A percentile compares a stretch with the other conserved stretches of the same genome.
Conservation (phyloP, 2,888 invertebrate species). For the Brachypalpus laphriformis region DNA sequence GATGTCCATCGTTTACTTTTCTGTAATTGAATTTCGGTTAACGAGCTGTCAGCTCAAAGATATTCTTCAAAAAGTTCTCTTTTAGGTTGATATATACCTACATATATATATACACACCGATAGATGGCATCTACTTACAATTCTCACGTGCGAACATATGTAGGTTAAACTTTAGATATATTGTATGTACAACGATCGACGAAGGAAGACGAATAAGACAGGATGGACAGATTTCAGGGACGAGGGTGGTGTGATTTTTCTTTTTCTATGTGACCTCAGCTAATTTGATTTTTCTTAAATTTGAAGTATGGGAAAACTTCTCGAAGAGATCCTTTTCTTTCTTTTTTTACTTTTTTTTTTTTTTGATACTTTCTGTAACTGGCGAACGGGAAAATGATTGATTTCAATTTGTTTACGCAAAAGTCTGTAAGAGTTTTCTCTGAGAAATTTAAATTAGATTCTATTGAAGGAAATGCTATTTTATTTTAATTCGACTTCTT, state of each 20-base stretch:
- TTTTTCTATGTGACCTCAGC: constrained; percentile 9
- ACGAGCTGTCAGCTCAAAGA: constrained; percentile 58
- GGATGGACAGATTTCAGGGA: background rate
- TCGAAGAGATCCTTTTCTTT: background rate
- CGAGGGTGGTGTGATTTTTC: background rate
- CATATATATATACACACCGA: background rate
- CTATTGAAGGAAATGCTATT: background rate
- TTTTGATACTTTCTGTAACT: constrained; percentile 5
- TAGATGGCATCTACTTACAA: constrained; percentile 7
- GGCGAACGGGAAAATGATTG: constrained; percentile 36
- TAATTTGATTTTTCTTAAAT: constrained; percentile 17
- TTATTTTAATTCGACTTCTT: constrained; percentile 5
- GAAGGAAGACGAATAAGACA: background rate
- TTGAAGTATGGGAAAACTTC: constrained; percentile 23
- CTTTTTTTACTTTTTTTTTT: background rate
- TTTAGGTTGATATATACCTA: background rate
- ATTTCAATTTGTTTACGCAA: constrained; percentile 33
- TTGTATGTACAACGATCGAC: background rate
- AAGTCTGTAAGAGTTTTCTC: constrained; percentile 2
- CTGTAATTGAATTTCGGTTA: constrained; percentile 65
- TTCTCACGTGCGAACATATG: constrained; percentile 21
- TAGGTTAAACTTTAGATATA: background rate
- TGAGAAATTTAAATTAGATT: constrained; percentile 42
- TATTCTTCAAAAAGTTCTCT: constrained; percentile 28
- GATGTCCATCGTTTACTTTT: constrained; percentile 61